Evolutionary conservation across 2,888 invertebrate genomes (phyloP), one percentile per base, ranked within the genome.

Genomic region (Polymixis flavicincta): DNA sequence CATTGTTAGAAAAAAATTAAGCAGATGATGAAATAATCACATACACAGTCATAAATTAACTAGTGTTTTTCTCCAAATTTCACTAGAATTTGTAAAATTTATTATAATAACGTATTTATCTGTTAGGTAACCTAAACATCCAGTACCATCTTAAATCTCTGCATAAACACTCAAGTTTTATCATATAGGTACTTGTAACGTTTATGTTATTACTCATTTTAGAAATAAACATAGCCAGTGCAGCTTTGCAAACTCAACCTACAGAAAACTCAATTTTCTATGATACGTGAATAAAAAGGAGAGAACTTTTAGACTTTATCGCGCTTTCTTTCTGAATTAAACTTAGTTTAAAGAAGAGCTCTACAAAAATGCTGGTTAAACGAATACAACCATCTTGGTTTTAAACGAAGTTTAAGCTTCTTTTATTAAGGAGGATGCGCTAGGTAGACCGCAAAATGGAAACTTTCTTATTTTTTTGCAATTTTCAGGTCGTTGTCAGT

Each of bases 151-250:
- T 48, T 55, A 50, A 50, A 73, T 73, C 42, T 28, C 19, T 42
- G 9, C 25, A 54, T 42, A 61, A 48, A 78, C 65, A 76, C 50
- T 59, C 7, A 57, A 55, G n/a, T 28, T 69, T 48, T 69, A 78
- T 42, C 19, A n/a, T 54, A 48, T 61, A 48, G n/a, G n/a, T n/a
- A n/a, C n/a, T n/a, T n/a, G n/a, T n/a, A 48, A 60, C 52, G 48
- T 78, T 76, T 76, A 48, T 48, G 9, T 54, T 48, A 54, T 48
- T 2, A 69, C 13, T 69, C 48, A 78, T 78, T 59, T 76, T 52
- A 7, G 28, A 17, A 13, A 28, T 66, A 59, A 75, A 59, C 13
- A 61, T 28, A 55, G 32, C 1, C 1, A n/a, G n/a, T n/a, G n/a
- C n/a, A n/a, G n/a, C n/a, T n/a, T n/a, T n/a, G n/a, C n/a, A n/a